phyloP scores from a whole-genome alignment of 2,797 vertebrate species.

The Nyctalus aviator region DNA sequence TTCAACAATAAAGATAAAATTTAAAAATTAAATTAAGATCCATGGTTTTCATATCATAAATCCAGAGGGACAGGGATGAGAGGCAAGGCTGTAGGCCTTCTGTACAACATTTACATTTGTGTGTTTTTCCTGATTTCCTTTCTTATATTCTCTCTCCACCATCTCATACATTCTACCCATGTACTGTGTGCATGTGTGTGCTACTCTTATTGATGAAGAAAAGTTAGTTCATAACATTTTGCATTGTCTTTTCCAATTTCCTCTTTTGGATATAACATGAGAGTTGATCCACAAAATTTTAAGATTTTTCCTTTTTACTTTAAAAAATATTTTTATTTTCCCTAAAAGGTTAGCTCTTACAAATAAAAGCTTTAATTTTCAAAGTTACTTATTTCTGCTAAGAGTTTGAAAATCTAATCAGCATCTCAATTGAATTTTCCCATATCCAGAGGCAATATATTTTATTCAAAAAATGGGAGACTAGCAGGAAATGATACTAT shows the following conservation, averaged over 20 bases:
- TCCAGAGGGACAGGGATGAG: neutral
- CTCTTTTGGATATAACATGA: neutral
- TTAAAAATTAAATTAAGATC: too few species aligned
- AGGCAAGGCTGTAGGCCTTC: neutral
- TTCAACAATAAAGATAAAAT: too few species aligned
- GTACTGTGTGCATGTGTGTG: neutral
- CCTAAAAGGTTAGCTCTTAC: neutral
- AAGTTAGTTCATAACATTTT: neutral
- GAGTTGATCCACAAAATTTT: neutral
- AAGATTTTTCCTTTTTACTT: slow-evolving; percentile 44
- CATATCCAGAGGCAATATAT: neutral
- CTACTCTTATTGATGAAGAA: neutral
- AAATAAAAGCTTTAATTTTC: slow-evolving; percentile 27
- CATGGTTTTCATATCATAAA: neutral
- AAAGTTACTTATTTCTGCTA: neutral
- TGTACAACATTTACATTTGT: neutral
- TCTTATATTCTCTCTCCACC: neutral
- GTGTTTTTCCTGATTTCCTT: neutral
- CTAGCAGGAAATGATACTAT: neutral
- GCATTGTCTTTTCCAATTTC: neutral
- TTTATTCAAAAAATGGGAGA: neutral
- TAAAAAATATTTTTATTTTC: neutral
- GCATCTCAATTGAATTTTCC: neutral
- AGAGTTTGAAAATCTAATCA: slow-evolving; percentile 11
- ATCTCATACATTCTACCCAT: neutral